phyloP scores from a whole-genome alignment of 2,113 vertebrate species.

The Madoqua kirkii region DNA sequence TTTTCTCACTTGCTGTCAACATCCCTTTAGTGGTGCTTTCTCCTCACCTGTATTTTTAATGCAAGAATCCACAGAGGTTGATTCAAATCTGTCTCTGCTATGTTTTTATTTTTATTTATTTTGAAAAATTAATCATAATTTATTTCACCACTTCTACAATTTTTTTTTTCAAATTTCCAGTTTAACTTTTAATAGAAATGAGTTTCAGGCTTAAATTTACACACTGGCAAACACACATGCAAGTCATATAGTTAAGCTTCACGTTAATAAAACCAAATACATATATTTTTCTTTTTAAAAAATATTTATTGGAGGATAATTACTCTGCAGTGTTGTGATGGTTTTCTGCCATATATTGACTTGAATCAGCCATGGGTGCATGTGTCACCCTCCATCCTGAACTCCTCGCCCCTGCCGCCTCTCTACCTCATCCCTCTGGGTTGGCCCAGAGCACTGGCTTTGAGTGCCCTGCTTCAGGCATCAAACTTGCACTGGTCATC shows the following conservation, averaged over 20 bases:
- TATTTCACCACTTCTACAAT: not conserved
- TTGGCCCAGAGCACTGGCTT: not conserved
- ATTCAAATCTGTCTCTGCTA: not conserved
- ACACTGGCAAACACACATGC: constrained; percentile 5
- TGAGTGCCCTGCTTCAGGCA: not conserved
- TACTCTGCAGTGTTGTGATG: not conserved
- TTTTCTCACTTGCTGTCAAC: not conserved
- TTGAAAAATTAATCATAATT: not conserved
- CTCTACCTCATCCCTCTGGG: not conserved
- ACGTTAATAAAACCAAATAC: not conserved
- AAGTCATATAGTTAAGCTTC: constrained; percentile 12
- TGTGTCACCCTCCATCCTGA: not conserved
- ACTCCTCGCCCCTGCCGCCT: rapidly evolving
- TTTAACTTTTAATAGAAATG: not conserved
- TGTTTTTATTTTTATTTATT: not conserved
- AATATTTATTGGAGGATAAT: not conserved
- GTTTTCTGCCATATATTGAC: not conserved
- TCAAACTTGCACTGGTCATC: not conserved
- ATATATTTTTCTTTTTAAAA: not conserved
- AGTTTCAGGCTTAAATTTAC: constrained; percentile 50
- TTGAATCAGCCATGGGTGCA: not conserved
- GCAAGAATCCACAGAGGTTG: not conserved
- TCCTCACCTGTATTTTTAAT: not conserved
- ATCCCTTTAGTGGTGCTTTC: not conserved
- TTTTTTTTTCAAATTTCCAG: not conserved